These are phyloP conservation scores for Anthrax anthrax DNA, from an alignment of 2,888 invertebrate genomes.

Conservation along the genomic window DNA sequence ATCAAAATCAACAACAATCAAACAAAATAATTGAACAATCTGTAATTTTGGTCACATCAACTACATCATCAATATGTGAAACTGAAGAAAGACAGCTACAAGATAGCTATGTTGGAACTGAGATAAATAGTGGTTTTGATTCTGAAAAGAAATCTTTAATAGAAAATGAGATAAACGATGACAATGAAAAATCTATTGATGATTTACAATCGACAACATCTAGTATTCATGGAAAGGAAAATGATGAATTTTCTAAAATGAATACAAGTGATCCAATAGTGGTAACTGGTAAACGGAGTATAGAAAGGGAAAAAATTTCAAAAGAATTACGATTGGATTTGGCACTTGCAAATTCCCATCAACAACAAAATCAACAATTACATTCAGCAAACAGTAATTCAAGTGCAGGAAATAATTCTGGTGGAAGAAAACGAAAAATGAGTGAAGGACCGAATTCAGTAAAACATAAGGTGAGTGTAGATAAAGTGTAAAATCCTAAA, in stretches of 20 bases:
- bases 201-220: background rate
- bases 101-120: background rate
- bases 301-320: constrained; percentile 23
- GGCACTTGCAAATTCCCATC: constrained; percentile 9
- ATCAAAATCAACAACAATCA: no score
- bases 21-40: background rate
- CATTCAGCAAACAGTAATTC: background rate
- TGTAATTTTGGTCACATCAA: constrained; percentile 24
- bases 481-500: constrained; percentile 20
- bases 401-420: constrained; percentile 12
- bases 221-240: background rate
- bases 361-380: background rate
- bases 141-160: background rate
- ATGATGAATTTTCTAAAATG: background rate
- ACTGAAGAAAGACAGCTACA: background rate
- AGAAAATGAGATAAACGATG: background rate
- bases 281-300: constrained; percentile 1
- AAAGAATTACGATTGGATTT: constrained; percentile 31
- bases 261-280: background rate
- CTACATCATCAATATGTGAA: constrained; percentile 21
- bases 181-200: background rate
- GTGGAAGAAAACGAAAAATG: constrained; percentile 28
- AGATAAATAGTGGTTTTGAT: background rate
- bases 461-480: constrained; percentile 29
- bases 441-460: constrained; percentile 32